phyloP scores from a whole-genome alignment of 2,888 invertebrate species.

The Anticlea derivata region DNA sequence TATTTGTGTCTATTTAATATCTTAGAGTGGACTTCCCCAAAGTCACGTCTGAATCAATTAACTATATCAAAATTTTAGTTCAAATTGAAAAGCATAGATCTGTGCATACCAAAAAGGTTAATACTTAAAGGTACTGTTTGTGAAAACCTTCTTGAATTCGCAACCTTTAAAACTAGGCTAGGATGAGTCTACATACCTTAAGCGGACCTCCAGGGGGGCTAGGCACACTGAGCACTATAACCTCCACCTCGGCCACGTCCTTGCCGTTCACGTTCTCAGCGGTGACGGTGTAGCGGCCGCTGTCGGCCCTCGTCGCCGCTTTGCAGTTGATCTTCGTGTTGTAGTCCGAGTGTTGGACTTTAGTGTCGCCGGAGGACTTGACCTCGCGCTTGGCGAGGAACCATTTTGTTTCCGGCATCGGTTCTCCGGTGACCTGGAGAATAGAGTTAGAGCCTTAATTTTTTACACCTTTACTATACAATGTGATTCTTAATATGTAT shows the following conservation, averaged over 20 bases:
- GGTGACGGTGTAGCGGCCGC: constrained; percentile 94
- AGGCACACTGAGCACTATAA: constrained; percentile 94
- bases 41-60: too few relatives aligned
- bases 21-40: too few relatives aligned
- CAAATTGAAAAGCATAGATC: too few relatives aligned
- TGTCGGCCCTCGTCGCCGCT: constrained; percentile 92
- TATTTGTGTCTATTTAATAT: too few relatives aligned
- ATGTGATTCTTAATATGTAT: too few relatives aligned
- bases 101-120: too few relatives aligned
- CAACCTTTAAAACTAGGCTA: too few relatives aligned
- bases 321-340: constrained; percentile 92
- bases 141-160: too few relatives aligned
- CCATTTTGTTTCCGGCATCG: constrained; percentile 97
- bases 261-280: constrained; percentile 98
- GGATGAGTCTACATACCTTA: constrained; percentile 75
- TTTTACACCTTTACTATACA: too few relatives aligned
- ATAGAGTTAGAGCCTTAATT: too few relatives aligned
- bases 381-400: constrained; percentile 91
- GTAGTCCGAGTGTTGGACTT: constrained; percentile 92
- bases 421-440: constrained; percentile 90
- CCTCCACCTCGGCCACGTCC: constrained; percentile 96
- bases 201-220: constrained; percentile 96
- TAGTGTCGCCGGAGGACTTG: constrained; percentile 88
- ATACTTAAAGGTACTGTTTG: too few relatives aligned
- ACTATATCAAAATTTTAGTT: too few relatives aligned